A percentile compares a stretch with the other conserved stretches of the same genome.
phyloP scores from a whole-genome alignment of 2,113 vertebrate genomes.

The Alectura lathami region DNA sequence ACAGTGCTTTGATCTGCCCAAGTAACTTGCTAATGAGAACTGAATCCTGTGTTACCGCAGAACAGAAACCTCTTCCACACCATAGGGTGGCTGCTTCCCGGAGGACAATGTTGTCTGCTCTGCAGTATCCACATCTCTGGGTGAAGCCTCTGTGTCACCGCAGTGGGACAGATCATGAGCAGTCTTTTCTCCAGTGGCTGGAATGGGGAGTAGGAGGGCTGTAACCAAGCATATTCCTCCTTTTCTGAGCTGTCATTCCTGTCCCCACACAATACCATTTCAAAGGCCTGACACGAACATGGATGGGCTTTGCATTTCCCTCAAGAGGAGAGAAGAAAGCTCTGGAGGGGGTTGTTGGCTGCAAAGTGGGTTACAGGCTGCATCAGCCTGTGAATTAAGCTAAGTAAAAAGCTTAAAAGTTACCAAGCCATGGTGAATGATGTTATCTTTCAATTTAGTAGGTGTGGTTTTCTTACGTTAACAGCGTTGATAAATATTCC shows the following conservation, averaged over 20 bases:
- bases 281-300: not conserved
- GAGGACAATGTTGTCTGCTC: not conserved
- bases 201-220: not conserved
- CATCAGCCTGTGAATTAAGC: not conserved
- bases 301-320: not conserved
- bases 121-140: not conserved
- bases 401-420: not conserved
- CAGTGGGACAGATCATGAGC: not conserved
- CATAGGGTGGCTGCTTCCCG: not conserved
- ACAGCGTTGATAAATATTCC: not conserved
- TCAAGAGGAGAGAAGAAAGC: not conserved
- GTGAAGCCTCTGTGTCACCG: not conserved
- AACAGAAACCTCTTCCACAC: not conserved
- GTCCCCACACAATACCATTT: not conserved
- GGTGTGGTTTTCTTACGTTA: not conserved
- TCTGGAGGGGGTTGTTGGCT: not conserved
- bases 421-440: not conserved
- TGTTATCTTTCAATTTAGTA: not conserved
- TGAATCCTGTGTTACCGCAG: not conserved
- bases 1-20: not conserved
- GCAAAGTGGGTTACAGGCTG: not conserved
- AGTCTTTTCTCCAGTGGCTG: not conserved
- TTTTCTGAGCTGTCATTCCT: not conserved
- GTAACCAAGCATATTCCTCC: not conserved
- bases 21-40: not conserved